phyloP scores from a whole-genome alignment of 2,113 vertebrate species.

The Girardinichthys multiradiatus region DNA sequence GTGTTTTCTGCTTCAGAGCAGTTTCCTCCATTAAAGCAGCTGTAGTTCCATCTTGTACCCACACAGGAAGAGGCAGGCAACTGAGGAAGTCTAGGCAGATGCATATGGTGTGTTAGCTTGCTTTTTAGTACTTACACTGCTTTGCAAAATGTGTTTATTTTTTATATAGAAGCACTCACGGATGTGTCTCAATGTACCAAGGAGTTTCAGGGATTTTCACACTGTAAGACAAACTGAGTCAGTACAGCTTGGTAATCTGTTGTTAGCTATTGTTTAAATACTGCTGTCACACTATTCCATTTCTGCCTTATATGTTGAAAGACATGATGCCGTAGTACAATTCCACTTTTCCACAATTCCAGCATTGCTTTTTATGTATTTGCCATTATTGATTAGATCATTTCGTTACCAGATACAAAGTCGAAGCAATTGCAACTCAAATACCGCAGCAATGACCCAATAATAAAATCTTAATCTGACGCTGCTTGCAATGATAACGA shows the following conservation, averaged over 20 bases:
- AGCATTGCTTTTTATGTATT: too few species aligned
- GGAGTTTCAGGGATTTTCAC: conserved; percentile 74
- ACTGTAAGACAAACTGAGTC: conserved; percentile 59
- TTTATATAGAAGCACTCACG: conserved; percentile 65
- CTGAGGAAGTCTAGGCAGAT: conserved; percentile 74
- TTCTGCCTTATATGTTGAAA: background rate
- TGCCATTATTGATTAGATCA: too few species aligned
- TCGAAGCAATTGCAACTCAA: too few species aligned
- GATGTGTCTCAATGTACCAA: conserved; percentile 77
- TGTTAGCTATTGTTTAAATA: background rate
- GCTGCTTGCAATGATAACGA: too few species aligned
- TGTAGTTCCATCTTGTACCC: conserved; percentile 83
- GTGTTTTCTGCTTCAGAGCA: conserved; percentile 71
- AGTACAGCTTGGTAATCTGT: background rate
- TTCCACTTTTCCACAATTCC: too few species aligned
- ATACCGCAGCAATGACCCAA: too few species aligned
- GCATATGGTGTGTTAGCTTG: background rate
- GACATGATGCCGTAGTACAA: background rate
- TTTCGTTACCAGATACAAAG: too few species aligned
- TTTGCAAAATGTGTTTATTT: background rate
- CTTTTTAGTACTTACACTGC: background rate
- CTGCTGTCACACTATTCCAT: too few species aligned
- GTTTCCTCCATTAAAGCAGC: conserved; percentile 89
- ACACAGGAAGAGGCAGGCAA: conserved; percentile 83
- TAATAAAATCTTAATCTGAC: too few species aligned